These are phyloP conservation scores for Cathartes aura DNA, from an alignment of 2,113 vertebrate genomes.

Conservation along the genomic window DNA sequence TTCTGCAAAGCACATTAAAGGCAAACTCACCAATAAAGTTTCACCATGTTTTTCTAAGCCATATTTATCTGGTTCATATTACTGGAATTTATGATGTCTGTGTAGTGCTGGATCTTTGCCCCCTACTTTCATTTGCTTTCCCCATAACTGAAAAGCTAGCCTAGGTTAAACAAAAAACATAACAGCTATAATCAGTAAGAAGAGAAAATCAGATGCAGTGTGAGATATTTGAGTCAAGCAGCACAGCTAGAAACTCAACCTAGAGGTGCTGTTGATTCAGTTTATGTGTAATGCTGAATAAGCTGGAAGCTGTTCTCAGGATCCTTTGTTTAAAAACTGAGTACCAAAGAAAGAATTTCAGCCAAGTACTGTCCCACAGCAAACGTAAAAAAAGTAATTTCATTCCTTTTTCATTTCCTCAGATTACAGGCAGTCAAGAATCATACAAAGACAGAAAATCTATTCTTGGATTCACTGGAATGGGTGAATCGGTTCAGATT, in stretches of 20 bases:
- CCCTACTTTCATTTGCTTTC: neutral
- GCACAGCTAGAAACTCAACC: neutral
- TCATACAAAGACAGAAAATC: constrained; percentile 10
- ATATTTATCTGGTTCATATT: neutral
- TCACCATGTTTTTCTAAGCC: neutral
- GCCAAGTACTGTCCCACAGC: neutral
- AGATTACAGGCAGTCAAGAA: constrained; percentile 6
- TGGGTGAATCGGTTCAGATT: constrained; percentile 14
- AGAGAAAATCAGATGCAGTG: neutral
- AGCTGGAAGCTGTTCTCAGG: neutral
- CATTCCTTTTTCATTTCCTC: constrained; percentile 19
- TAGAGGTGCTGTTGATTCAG: neutral
- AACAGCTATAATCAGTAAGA: neutral
- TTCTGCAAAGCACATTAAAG: neutral
- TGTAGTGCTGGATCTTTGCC: neutral
- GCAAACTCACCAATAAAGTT: neutral
- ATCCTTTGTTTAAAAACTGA: constrained; percentile 34
- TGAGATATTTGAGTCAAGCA: neutral
- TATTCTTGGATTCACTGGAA: constrained; percentile 18
- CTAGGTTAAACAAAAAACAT: neutral
- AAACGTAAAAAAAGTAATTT: constrained; percentile 35
- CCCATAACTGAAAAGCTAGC: neutral
- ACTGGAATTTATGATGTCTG: neutral
- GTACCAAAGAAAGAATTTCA: constrained; percentile 29
- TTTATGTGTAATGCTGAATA: neutral